phyloP scores from a whole-genome alignment of 2,797 vertebrate species.

The Halcyon smyrnensis region DNA sequence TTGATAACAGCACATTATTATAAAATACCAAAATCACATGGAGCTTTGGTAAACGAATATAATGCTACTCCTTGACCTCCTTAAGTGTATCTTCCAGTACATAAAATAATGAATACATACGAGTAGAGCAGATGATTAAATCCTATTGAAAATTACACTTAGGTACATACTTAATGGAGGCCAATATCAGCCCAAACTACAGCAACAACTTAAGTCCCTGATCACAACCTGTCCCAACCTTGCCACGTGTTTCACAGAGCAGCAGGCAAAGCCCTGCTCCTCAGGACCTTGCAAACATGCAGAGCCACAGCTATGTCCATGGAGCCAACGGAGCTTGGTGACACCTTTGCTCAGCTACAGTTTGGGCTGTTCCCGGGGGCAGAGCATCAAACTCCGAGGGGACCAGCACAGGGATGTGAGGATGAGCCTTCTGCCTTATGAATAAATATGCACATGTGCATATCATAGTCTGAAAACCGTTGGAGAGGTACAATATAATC shows the following conservation, averaged over 20 bases:
- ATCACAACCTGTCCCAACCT: not conserved
- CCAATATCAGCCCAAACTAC: too few relatives aligned
- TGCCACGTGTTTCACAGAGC: not conserved
- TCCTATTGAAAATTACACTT: not conserved
- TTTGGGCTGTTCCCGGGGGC: not conserved
- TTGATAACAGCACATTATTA: not conserved
- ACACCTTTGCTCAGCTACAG: not conserved
- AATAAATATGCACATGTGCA: not conserved
- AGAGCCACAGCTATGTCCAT: fast-evolving
- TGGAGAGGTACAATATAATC: not conserved
- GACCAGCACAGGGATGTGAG: not conserved
- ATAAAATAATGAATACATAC: not conserved
- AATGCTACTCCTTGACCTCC: not conserved
- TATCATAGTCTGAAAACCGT: not conserved
- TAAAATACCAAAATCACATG: fast-evolving
- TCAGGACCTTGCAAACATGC: fast-evolving
- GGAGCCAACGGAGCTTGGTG: not conserved
- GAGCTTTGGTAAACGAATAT: not conserved
- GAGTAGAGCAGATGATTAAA: not conserved
- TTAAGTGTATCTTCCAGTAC: not conserved
- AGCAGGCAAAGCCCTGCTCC: not conserved
- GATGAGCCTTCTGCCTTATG: not conserved
- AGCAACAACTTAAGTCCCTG: not conserved
- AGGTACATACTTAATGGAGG: not conserved
- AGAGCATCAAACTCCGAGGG: not conserved